These are phyloP conservation scores for Myodes glareolus DNA, from an alignment of 2,113 vertebrate species.

Conservation along the genomic window DNA sequence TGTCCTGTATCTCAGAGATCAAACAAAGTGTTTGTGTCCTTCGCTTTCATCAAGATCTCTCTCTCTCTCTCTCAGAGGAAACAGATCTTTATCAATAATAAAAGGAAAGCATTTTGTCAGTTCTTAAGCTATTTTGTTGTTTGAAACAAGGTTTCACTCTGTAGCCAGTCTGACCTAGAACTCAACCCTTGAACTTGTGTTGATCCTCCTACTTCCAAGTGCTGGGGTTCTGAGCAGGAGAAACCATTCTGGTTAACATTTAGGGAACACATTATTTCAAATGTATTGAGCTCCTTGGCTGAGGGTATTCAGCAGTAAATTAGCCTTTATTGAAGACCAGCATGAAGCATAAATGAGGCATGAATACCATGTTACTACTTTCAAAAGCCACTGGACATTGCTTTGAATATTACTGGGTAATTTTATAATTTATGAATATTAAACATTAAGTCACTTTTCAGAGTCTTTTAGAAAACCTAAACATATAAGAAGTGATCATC, in stretches of 20 bases:
- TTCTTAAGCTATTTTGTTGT: neutral
- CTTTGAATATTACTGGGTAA: neutral
- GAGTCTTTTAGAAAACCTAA: slow-evolving; percentile 19
- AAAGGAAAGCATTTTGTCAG: neutral
- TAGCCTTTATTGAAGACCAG: neutral
- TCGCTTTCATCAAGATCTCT: neutral
- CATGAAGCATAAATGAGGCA: slow-evolving; percentile 31
- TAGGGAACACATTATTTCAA: neutral
- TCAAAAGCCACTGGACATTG: neutral
- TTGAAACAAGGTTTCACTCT: neutral
- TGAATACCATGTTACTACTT: slow-evolving; percentile 8
- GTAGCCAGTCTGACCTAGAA: neutral
- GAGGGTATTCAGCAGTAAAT: neutral
- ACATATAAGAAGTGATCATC: slow-evolving; percentile 2
- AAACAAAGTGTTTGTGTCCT: neutral
- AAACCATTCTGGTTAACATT: neutral
- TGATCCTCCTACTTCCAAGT: neutral
- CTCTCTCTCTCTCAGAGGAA: neutral
- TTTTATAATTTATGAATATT: neutral
- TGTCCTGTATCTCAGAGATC: neutral
- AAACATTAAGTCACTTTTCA: slow-evolving; percentile 29
- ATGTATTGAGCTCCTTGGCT: neutral
- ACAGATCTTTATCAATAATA: neutral
- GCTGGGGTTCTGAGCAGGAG: neutral
- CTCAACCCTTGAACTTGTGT: neutral